Percentiles rank a stretch among this genome's conserved stretches.
Evolutionary conservation across 2,797 vertebrate species (phyloP).

Genomic region (Anisognathus igniventris): DNA sequence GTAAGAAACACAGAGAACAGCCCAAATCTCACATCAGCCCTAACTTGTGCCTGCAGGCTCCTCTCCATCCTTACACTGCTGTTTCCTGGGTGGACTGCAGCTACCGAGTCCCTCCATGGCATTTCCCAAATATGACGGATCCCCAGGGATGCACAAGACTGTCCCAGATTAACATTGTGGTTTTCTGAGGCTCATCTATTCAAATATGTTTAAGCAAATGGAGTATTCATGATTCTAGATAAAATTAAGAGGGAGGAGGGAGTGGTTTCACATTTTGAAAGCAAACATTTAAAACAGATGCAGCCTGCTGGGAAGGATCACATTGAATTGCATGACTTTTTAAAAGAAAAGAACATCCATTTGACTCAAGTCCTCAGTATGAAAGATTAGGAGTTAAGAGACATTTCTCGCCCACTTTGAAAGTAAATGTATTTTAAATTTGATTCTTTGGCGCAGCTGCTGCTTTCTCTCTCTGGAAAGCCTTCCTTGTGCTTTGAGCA

Average conservation of each 20-base stretch:
- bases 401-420: not conserved
- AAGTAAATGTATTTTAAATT: slow-evolving; percentile 45
- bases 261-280: not conserved
- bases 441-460: slow-evolving; percentile 41
- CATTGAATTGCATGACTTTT: slow-evolving; percentile 24
- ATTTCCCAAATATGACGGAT: not conserved
- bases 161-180: not conserved
- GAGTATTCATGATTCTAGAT: slow-evolving; percentile 23
- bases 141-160: not conserved
- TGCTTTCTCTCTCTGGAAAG: slow-evolving; percentile 9
- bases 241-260: slow-evolving; percentile 1
- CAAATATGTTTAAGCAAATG: slow-evolving; percentile 30
- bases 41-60: not conserved
- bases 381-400: slow-evolving; percentile 33
- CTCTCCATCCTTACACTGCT: not conserved
- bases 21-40: not conserved
- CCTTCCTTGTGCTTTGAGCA: not conserved
- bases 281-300: slow-evolving; percentile 19
- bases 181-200: not conserved
- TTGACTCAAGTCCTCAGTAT: not conserved
- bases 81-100: not conserved
- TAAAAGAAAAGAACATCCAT: slow-evolving; percentile 12
- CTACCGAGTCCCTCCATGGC: fast-evolving
- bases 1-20: not conserved
- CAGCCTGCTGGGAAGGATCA: not conserved